Percentiles rank a stretch among this genome's conserved stretches.
phyloP scores from a whole-genome alignment of 2,113 vertebrate genomes.

The Strigops habroptila region DNA sequence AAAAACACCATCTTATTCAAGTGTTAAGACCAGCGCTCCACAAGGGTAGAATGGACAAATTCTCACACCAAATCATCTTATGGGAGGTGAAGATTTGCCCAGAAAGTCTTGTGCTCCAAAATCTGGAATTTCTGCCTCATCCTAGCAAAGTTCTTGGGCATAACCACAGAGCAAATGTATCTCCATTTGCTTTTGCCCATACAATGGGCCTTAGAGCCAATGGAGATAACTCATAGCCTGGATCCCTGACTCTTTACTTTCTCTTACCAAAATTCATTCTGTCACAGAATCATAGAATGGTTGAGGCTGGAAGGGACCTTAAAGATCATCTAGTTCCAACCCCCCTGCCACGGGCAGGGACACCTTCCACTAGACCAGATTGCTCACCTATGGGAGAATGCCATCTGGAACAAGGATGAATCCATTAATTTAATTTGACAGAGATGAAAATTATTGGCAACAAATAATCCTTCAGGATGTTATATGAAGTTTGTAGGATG shows the following conservation, averaged over 20 bases:
- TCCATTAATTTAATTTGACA: neutral
- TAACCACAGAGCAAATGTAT: neutral
- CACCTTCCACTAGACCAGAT: neutral
- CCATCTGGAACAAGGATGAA: neutral
- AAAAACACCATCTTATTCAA: neutral
- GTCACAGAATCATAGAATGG: neutral
- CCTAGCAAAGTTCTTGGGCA: neutral
- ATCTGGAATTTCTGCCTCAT: neutral
- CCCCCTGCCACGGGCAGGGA: neutral
- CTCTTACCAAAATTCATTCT: neutral
- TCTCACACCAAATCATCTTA: neutral
- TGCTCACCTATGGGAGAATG: neutral
- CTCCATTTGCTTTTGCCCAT: neutral
- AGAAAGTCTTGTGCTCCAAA: neutral
- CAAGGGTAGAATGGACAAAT: neutral
- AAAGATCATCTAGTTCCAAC: neutral
- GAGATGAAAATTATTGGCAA: neutral
- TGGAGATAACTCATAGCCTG: neutral
- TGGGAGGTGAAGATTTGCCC: neutral
- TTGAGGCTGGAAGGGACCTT: neutral
- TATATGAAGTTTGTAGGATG: neutral
- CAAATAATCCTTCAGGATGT: neutral
- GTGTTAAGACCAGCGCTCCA: rapidly evolving
- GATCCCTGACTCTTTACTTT: neutral
- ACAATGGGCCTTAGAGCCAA: neutral